A percentile compares a stretch with the other conserved stretches of the same genome.
Evolutionary conservation across 2,113 vertebrate genomes (phyloP).

Genomic region (Numida meleagris): DNA sequence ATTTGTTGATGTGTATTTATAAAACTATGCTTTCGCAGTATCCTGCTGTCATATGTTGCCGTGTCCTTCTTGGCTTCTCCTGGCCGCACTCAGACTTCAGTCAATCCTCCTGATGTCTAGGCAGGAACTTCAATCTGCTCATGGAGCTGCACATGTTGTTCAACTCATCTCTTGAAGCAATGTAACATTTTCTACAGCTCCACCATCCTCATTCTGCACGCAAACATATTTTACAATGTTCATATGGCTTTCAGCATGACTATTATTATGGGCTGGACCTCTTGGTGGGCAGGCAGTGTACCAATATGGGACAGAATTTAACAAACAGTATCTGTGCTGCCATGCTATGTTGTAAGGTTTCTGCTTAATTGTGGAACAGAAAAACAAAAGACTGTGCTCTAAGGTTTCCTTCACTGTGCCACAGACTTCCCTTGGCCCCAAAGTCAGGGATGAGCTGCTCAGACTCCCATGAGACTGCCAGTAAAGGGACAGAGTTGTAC

Average conservation of each 20-base stretch:
- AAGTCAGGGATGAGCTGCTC: not conserved
- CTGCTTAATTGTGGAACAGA: not conserved
- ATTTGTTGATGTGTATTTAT: not conserved
- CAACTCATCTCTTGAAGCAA: fast-evolving
- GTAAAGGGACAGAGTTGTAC: not conserved
- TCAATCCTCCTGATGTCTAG: not conserved
- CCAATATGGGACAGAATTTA: not conserved
- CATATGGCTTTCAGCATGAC: not conserved
- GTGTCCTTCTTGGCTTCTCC: not conserved
- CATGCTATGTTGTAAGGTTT: not conserved
- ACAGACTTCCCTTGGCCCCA: not conserved
- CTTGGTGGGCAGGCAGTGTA: not conserved
- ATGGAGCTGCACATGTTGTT: not conserved
- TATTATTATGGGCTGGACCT: not conserved
- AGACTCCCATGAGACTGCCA: not conserved
- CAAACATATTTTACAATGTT: not conserved
- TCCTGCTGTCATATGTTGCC: not conserved
- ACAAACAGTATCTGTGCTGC: not conserved
- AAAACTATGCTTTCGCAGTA: not conserved
- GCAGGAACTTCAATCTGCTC: not conserved
- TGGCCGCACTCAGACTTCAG: not conserved
- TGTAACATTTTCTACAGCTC: not conserved
- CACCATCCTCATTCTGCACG: not conserved
- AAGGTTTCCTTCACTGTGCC: not conserved
- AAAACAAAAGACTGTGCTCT: not conserved